These are phyloP conservation scores for Pimpla rufipes DNA, from an alignment of 2,888 invertebrate species.

Conservation along the genomic window DNA sequence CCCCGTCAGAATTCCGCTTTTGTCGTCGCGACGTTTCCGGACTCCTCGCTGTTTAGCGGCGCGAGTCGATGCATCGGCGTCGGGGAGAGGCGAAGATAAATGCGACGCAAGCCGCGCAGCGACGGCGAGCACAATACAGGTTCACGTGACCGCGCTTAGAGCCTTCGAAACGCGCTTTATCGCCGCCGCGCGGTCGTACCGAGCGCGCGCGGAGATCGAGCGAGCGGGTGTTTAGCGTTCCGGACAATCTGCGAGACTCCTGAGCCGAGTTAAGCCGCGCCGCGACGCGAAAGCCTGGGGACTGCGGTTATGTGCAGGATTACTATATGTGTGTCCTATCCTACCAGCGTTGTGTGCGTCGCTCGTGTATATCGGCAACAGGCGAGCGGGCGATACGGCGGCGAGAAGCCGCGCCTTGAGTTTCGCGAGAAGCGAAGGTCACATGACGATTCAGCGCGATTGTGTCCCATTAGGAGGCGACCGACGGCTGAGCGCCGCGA, in stretches of 20 bases:
- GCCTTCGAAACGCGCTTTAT: conserved; percentile 44
- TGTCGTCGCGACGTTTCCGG: conserved; percentile 11
- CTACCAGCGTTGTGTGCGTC: neutral
- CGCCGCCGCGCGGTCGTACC: conserved; percentile 41
- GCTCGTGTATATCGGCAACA: conserved; percentile 26
- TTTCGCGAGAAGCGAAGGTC: conserved; percentile 77
- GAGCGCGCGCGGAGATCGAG: conserved; percentile 47
- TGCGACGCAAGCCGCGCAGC: neutral
- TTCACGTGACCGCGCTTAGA: conserved; percentile 37
- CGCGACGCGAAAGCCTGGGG: conserved; percentile 37
- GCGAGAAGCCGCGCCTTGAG: conserved; percentile 70
- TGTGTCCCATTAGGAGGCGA: conserved; percentile 72
- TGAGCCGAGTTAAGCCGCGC: conserved; percentile 5
- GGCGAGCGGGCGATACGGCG: conserved; percentile 70
- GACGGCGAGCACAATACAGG: conserved; percentile 49
- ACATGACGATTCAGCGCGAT: conserved; percentile 74
- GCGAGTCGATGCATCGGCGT: neutral
- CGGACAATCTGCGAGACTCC: conserved; percentile 55
- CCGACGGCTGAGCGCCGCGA: conserved; percentile 47
- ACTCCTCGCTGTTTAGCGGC: neutral
- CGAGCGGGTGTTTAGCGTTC: conserved; percentile 61
- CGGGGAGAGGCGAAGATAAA: neutral
- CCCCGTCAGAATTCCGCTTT: neutral
- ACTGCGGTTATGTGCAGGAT: conserved; percentile 44
- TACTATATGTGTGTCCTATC: conserved; percentile 14